These are phyloP conservation scores for Bembecia ichneumoniformis DNA, from an alignment of 2,888 invertebrate genomes.

Conservation along the genomic window DNA sequence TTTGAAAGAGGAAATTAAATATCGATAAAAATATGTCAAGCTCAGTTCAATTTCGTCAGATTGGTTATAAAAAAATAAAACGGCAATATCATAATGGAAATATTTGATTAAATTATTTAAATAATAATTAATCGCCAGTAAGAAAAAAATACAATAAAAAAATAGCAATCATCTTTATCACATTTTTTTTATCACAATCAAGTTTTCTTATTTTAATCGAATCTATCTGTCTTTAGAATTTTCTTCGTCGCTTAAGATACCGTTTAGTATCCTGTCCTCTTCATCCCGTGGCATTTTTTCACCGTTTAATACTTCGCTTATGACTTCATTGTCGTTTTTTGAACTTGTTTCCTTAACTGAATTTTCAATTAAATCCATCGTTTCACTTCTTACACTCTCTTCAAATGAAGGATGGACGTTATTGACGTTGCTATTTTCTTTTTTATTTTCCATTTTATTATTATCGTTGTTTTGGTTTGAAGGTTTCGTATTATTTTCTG, in stretches of 20 bases:
- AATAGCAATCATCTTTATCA: slow-evolving; percentile 1
- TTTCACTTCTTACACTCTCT: not conserved
- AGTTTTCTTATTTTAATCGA: not conserved
- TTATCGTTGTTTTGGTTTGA: not conserved
- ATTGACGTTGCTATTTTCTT: slow-evolving; percentile 1
- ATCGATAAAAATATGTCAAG: too few species aligned
- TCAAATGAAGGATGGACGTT: not conserved
- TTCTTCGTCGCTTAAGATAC: slow-evolving; percentile 27
- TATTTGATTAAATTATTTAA: too few species aligned
- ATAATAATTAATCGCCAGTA: not conserved
- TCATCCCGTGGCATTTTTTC: slow-evolving; percentile 21
- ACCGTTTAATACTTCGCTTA: slow-evolving; percentile 19
- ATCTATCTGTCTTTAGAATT: slow-evolving; percentile 5
- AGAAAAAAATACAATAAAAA: not conserved
- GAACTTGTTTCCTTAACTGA: slow-evolving; percentile 1
- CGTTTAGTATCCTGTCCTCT: slow-evolving; percentile 27
- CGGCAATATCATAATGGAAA: too few species aligned
- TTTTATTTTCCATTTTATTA: not conserved
- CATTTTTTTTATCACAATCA: slow-evolving; percentile 2
- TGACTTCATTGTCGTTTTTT: slow-evolving; percentile 11
- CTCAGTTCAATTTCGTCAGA: too few species aligned
- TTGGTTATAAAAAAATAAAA: too few species aligned
- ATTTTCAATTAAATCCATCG: not conserved
- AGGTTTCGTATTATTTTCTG: not conserved
- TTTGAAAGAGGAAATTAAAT: too few species aligned